A percentile compares a stretch with the other conserved stretches of the same genome.
phyloP scores from a whole-genome alignment of 2,113 vertebrate species.

The Columba livia region DNA sequence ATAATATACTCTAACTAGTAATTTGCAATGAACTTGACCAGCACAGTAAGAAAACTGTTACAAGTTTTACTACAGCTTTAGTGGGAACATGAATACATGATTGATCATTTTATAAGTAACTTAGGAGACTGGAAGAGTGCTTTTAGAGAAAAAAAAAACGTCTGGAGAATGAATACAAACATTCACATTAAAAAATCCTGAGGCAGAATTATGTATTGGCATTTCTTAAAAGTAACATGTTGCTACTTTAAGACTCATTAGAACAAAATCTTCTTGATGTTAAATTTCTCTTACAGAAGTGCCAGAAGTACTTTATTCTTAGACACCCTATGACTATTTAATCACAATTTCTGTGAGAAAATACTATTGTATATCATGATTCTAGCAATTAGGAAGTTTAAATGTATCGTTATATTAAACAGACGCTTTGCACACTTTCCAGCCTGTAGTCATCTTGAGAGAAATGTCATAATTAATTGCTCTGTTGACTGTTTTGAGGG shows the following conservation, averaged over 20 bases:
- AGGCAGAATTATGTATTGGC: not conserved
- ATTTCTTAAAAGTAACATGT: constrained; percentile 22
- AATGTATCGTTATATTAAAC: not conserved
- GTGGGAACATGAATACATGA: not conserved
- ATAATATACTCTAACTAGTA: not conserved
- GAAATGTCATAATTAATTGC: constrained; percentile 43
- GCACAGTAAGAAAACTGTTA: not conserved
- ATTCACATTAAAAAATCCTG: not conserved
- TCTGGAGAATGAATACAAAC: not conserved
- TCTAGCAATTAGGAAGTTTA: constrained; percentile 20
- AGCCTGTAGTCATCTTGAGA: constrained; percentile 27
- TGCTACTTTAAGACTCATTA: constrained; percentile 50
- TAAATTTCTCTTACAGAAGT: constrained; percentile 23
- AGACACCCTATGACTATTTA: constrained; percentile 25
- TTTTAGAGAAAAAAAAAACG: not conserved
- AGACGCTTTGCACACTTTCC: not conserved
- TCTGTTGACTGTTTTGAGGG: constrained; percentile 20
- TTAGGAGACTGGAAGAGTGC: not conserved
- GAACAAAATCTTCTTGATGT: constrained; percentile 45
- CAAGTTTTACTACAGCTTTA: not conserved
- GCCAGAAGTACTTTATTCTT: constrained; percentile 12
- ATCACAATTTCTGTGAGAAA: constrained; percentile 14
- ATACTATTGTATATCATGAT: constrained; percentile 53
- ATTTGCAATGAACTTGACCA: not conserved
- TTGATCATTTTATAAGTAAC: not conserved